Percentiles rank a stretch among this genome's conserved stretches.
Conservation (phyloP, 2,888 invertebrate species). For the Oscheius myriophilus region DNA sequence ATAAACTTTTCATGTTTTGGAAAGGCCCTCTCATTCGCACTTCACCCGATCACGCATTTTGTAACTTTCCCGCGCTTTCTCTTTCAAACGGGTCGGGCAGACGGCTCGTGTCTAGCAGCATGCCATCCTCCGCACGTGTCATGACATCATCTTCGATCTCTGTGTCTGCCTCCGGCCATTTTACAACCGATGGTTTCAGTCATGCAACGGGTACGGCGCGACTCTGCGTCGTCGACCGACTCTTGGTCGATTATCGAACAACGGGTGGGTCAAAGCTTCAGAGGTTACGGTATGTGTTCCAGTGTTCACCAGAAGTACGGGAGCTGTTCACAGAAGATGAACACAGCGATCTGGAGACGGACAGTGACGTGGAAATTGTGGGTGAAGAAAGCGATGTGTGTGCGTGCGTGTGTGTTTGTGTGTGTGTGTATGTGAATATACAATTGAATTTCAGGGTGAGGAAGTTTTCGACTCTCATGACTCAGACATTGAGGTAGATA, state of each 20-base stretch:
- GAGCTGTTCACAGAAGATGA: background rate
- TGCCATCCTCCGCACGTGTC: no score
- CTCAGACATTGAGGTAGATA: conserved; percentile 24
- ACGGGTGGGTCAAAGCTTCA: conserved; percentile 1
- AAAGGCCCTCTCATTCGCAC: no score
- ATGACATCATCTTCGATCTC: no score
- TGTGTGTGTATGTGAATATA: no score
- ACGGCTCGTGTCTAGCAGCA: no score
- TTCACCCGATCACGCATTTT: no score
- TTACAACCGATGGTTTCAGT: conserved; percentile 1
- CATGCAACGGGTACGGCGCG: conserved; percentile 31
- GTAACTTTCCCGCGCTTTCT: no score
- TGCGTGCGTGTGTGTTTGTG: no score
- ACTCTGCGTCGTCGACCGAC: conserved; percentile 38
- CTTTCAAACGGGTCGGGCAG: no score
- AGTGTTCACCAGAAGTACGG: conserved; percentile 2
- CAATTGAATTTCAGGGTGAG: background rate
- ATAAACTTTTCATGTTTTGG: no score
- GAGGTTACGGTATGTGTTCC: background rate
- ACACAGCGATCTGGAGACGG: conserved; percentile 10
- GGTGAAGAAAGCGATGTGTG: no score
- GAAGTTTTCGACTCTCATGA: conserved; percentile 24
- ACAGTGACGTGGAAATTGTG: conserved; percentile 12
- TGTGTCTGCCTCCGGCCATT: no score
- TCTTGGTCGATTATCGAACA: conserved; percentile 37